Evolutionary conservation across 2,797 vertebrate species (phyloP).

Genomic region (Mus minutoides): DNA sequence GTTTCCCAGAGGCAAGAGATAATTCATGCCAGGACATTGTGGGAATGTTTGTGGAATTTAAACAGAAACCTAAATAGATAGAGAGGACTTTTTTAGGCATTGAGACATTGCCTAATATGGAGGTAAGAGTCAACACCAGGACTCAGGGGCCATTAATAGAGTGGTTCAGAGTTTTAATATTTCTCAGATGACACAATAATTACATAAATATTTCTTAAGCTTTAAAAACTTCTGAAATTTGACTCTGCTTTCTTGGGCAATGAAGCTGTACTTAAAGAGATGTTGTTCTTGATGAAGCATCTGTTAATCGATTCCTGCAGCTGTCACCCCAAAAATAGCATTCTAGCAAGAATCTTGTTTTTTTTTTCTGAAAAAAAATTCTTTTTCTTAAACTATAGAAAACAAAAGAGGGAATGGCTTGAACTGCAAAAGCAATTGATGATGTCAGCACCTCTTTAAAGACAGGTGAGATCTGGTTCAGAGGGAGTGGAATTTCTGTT

Average conservation of each 20-base stretch:
- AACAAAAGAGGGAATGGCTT: constrained; percentile 56
- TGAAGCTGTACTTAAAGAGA: constrained; percentile 66
- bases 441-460: neutral
- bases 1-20: neutral
- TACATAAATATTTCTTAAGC: constrained; percentile 62
- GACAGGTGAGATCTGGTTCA: neutral
- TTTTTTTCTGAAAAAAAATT: constrained; percentile 40
- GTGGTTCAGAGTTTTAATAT: constrained; percentile 55
- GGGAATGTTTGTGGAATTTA: neutral
- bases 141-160: neutral
- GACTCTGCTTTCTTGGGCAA: constrained; percentile 65
- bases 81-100: neutral
- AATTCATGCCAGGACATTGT: rapidly evolving
- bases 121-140: neutral
- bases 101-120: neutral
- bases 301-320: constrained; percentile 76
- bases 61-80: neutral
- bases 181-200: constrained; percentile 63
- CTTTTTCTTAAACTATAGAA: constrained; percentile 40
- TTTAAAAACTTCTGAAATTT: constrained; percentile 64
- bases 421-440: neutral
- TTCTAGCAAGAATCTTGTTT: constrained; percentile 39
- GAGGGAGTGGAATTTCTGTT: neutral
- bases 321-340: constrained; percentile 78
- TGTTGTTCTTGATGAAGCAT: constrained; percentile 49